Percentiles rank a stretch among this genome's conserved stretches.
phyloP scores from a whole-genome alignment of 2,888 invertebrate species.

The Willowsia nigromaculata region DNA sequence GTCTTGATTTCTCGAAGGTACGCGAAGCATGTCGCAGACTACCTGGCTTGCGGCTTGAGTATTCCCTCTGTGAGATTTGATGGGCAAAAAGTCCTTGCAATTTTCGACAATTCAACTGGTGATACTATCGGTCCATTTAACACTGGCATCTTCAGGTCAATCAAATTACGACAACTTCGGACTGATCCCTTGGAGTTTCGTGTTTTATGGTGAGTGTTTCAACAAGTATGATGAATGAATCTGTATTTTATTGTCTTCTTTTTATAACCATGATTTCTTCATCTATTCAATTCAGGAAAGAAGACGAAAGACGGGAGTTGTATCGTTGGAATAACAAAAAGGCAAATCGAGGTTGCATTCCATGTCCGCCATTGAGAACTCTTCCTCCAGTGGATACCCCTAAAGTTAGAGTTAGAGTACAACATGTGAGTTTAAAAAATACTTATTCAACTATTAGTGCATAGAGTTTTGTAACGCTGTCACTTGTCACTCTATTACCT shows the following conservation, averaged over 20 bases:
- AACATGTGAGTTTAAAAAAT: conserved; percentile 83
- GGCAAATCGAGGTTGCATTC: conserved; percentile 79
- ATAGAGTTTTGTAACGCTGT: too few species aligned
- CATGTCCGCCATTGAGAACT: conserved; percentile 81
- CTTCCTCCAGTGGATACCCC: conserved; percentile 84
- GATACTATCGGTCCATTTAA: conserved; percentile 77
- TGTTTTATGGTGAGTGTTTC: conserved; percentile 84
- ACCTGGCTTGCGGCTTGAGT: conserved; percentile 61
- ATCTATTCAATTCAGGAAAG: background rate
- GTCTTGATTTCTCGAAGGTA: conserved; percentile 74
- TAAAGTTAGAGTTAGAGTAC: conserved; percentile 83
- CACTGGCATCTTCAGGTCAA: conserved; percentile 85
- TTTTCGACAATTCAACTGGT: conserved; percentile 72
- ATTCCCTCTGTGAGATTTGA: conserved; percentile 75
- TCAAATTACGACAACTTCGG: conserved; percentile 85
- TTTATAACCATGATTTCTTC: too few species aligned
- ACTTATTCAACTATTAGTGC: too few species aligned
- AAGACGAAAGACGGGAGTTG: conserved; percentile 55
- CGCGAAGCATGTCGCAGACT: conserved; percentile 69
- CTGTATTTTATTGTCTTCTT: too few species aligned
- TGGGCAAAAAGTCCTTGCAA: conserved; percentile 74
- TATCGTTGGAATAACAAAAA: conserved; percentile 79
- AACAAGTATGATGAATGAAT: too few species aligned
- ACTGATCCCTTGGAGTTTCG: conserved; percentile 80
- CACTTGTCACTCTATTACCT: too few species aligned